Base-by-base conservation (phyloP, 2,888 invertebrate species). In the Barypeithes pellucidus region DNA sequence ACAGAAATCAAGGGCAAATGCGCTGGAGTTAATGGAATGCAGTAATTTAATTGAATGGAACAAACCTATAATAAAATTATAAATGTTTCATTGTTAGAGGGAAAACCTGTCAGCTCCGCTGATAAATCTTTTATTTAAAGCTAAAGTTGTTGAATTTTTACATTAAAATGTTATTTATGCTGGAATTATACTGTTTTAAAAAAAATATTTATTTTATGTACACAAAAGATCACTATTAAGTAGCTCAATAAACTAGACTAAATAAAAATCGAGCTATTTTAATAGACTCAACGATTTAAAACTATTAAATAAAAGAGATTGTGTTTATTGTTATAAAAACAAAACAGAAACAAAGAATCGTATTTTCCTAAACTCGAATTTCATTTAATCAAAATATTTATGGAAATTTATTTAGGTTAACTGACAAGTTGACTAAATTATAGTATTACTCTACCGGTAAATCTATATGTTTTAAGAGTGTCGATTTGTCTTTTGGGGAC, bases 341-440 rank as follows among this genome's bases (percentile, higher is more conserved):
- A 70, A 71, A 71, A 67, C 54, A 67, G 67, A 36, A 75, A 75
- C 75, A 75, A 75, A 54, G 75, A 43, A 61, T 67, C 67, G 74
- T 74, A 75, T 65, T 75, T 72, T 69, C 50, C 60, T 47, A 24
- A 62, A 65, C 62, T 68, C 68, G 61, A 63, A 41, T 72, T 65
- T 67, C 63, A 43, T n/a, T 36, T 70, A 73, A 75, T 75, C 75
- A 70, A 75, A 75, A 75, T 75, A 75, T 75, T 75, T 75, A 75
- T 75, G 75, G 72, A 75, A 75, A 75, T 75, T 75, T 75, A 75
- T 75, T 75, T 75, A 75, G 66, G 72, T 70, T 52, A 70, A 73
- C 75, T 69, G 75, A 73, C 75, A 75, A 67, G 57, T 75, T 73
- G 45, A 75, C 59, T 73, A 75, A 75, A 75, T 75, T 69, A 75